Evolutionary conservation across 2,113 vertebrate species (phyloP), one percentile per base, ranked within the genome.

Genomic region (Saccopteryx leptura): DNA sequence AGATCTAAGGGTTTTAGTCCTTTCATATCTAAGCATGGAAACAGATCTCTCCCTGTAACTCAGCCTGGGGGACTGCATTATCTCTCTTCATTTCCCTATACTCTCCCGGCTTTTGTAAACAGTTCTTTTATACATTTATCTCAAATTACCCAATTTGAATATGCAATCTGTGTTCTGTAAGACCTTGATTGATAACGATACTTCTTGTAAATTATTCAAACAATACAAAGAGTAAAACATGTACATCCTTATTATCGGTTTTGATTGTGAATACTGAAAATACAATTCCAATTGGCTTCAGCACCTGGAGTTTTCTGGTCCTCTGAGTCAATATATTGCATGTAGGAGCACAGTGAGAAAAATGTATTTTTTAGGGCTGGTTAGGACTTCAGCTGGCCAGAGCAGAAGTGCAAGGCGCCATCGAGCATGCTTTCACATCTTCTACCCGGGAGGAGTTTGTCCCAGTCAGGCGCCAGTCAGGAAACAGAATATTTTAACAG

Each of bases 191-290:
- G 50, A 90, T 92, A 71, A 54, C 17, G 63, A 81, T 74, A 68
- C 11, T 80, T 94, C 65, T 87, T 61, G 24, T 84, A 88, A 78
- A 88, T 87, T 86, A 86, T 68, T 93, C 88, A 95, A 92, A 88
- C 19, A 85, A 75, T 90, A 26, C 26, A 46, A 75, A 68, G 39
- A n/a, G 56, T 66, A 63, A 95, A 95, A 50, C 39, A 91, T 7
- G 14, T 87, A 9, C 5, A 72, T 61, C n/a, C 11, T 84, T 61
- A 60, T 83, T 84, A 61, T 2, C 66, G 46, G 11, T 87, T 94
- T 88, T 80, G 17, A 82, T 83, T 83, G 9, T 71, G 58, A 97
- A 89, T 56, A 63, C 18, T 83, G 69, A 71, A 96, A 94, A 89
- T 93, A 56, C 3, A 93, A 54, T 61, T 83, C 65, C 89, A 87